phyloP scores from a whole-genome alignment of 2,797 vertebrate species.

The Spinus olivaceus region DNA sequence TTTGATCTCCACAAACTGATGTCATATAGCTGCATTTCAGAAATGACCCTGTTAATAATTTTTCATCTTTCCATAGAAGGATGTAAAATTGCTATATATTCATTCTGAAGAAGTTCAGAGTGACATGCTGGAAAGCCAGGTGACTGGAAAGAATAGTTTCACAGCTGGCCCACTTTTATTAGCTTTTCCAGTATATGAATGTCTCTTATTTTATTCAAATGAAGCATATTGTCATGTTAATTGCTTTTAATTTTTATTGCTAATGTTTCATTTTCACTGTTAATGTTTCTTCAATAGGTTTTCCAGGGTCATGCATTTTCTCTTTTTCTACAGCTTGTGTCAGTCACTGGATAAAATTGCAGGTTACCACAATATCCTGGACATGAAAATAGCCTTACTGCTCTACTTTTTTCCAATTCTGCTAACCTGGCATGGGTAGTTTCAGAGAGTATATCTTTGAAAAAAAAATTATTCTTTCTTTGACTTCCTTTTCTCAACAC shows the following conservation, averaged over 20 bases:
- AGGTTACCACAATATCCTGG: background rate
- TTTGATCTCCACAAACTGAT: background rate
- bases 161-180: background rate
- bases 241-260: background rate
- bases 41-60: background rate
- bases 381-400: background rate
- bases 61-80: background rate
- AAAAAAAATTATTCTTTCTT: background rate
- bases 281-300: background rate
- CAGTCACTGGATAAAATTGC: background rate
- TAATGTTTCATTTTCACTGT: background rate
- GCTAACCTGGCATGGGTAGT: background rate
- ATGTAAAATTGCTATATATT: background rate
- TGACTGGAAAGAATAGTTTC: background rate
- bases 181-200: background rate
- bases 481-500: background rate
- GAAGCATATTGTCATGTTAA: background rate
- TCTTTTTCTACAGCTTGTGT: background rate
- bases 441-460: background rate
- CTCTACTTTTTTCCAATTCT: background rate
- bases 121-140: background rate
- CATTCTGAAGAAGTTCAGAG: background rate
- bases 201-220: background rate
- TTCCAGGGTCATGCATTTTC: background rate
- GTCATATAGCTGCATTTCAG: background rate